Evolutionary conservation across 2,113 vertebrate species (phyloP).

Genomic region (Irena cyanogastra): DNA sequence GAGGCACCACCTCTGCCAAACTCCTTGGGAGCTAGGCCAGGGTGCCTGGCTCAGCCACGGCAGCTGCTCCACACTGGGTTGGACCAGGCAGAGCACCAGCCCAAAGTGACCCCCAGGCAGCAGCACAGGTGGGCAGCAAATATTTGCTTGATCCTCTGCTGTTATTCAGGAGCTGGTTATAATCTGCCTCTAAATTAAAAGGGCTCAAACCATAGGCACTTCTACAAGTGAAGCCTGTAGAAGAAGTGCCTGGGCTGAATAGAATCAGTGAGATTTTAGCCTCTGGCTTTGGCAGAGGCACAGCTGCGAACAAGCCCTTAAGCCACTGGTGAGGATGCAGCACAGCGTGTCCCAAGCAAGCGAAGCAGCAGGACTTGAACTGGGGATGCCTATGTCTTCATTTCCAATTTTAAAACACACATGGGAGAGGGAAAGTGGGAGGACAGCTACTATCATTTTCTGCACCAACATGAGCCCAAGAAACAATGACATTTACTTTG

Average conservation of each 20-base stretch:
- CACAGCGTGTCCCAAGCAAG: neutral
- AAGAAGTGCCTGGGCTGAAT: neutral
- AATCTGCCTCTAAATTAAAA: neutral
- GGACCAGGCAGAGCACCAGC: neutral
- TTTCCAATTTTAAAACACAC: constrained; percentile 10
- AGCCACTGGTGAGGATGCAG: neutral
- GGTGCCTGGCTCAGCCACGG: neutral
- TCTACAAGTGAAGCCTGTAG: neutral
- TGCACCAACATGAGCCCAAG: neutral
- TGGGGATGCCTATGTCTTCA: neutral
- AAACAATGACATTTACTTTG: constrained; percentile 59
- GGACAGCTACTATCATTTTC: constrained; percentile 19
- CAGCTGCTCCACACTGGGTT: fast-evolving
- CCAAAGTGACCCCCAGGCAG: neutral
- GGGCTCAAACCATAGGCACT: neutral
- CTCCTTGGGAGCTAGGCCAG: neutral
- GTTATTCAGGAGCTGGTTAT: neutral
- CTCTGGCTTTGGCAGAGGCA: neutral
- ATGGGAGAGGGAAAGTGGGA: neutral
- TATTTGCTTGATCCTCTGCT: neutral
- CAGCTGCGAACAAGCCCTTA: neutral
- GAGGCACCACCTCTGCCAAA: neutral
- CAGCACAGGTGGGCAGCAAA: neutral
- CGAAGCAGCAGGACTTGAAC: neutral
- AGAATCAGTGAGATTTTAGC: neutral